Evolutionary conservation across 2,888 invertebrate genomes (phyloP).

Genomic region (Linnaemya tessellans): DNA sequence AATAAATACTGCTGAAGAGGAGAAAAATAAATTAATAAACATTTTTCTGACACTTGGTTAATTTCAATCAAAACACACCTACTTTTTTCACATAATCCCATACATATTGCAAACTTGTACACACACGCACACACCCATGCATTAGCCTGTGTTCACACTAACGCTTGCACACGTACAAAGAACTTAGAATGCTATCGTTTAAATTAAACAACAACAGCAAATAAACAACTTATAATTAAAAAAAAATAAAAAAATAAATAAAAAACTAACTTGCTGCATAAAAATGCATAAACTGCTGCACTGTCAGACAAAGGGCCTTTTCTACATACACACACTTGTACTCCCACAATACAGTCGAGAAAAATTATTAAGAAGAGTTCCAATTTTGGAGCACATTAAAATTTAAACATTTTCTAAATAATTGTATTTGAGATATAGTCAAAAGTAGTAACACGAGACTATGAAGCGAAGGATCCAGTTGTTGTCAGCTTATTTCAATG

Average conservation of each 20-base stretch:
- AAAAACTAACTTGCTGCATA: constrained; percentile 39
- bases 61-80: constrained; percentile 73
- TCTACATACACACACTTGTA: constrained; percentile 5
- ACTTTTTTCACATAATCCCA: constrained; percentile 60
- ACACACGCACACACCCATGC: background rate
- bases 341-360: constrained; percentile 25
- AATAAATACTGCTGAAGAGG: background rate
- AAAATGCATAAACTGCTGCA: constrained; percentile 50
- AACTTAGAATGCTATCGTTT: constrained; percentile 61
- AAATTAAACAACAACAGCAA: constrained; percentile 64
- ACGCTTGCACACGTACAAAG: constrained; percentile 44
- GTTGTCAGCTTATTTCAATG: no score
- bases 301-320: constrained; percentile 68
- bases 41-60: constrained; percentile 72
- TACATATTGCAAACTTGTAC: constrained; percentile 7
- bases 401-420: no score
- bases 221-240: constrained; percentile 59
- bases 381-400: background rate
- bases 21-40: constrained; percentile 63
- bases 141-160: constrained; percentile 36
- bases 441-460: no score
- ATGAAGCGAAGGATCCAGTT: no score
- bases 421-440: no score
- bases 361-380: background rate
- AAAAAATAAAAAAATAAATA: constrained; percentile 15